Conservation (phyloP, 2,888 invertebrate genomes). For the Calameuta filiformis region DNA sequence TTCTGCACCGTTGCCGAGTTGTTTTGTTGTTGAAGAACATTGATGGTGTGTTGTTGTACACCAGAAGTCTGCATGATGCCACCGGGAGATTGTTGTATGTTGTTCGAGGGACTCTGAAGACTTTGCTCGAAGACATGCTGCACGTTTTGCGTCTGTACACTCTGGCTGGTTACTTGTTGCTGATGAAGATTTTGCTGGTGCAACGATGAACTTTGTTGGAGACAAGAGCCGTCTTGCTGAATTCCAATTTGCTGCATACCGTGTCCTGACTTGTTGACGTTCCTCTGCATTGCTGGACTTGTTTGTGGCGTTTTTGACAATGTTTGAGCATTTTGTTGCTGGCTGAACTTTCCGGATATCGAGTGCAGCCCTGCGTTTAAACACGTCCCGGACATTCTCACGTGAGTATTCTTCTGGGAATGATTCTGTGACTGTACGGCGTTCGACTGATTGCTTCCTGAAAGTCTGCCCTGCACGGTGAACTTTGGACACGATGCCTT, state of each 20-base stretch:
- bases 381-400: not conserved
- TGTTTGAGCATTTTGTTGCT: conserved; percentile 15
- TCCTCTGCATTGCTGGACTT: conserved; percentile 15
- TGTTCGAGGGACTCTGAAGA: conserved; percentile 47
- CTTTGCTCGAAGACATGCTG: conserved; percentile 60
- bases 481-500: conserved; percentile 30
- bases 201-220: conserved; percentile 32
- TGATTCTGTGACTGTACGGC: not conserved
- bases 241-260: conserved; percentile 39
- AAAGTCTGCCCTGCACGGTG: conserved; percentile 17
- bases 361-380: not conserved
- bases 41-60: conserved; percentile 52
- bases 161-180: conserved; percentile 50
- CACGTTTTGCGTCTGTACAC: conserved; percentile 55
- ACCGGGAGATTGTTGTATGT: conserved; percentile 43
- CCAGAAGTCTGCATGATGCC: conserved; percentile 17
- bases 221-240: conserved; percentile 17
- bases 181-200: conserved; percentile 57
- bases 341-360: not conserved
- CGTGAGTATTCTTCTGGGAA: not conserved
- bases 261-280: conserved; percentile 37
- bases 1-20: conserved; percentile 34
- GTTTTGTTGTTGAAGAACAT: conserved; percentile 53
- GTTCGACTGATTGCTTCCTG: not conserved
- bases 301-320: conserved; percentile 25